These are phyloP conservation scores for Theocolax elegans DNA, from an alignment of 1,140 invertebrate species.

Conservation along the genomic window DNA sequence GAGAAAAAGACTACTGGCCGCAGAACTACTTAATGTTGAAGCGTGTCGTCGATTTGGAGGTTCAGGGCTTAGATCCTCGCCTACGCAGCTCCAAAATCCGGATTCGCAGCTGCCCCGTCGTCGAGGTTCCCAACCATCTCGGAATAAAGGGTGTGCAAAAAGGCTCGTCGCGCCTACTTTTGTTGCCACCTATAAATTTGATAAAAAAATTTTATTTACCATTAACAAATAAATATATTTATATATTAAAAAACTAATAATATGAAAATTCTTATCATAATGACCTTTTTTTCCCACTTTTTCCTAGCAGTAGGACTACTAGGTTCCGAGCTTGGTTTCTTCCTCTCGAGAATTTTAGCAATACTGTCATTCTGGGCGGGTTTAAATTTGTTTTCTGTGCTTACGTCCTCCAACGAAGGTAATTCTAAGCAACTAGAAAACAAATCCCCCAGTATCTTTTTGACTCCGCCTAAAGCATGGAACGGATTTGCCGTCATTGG, in stretches of 20 bases:
- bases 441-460: slow-evolving; percentile 80
- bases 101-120: slow-evolving; percentile 88
- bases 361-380: slow-evolving; percentile 62
- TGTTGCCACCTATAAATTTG: slow-evolving; percentile 60
- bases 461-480: slow-evolving; percentile 77
- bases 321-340: slow-evolving; percentile 63
- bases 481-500: slow-evolving; percentile 79
- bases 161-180: slow-evolving; percentile 65
- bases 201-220: not conserved
- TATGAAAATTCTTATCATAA: too few species aligned
- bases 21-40: slow-evolving; percentile 70
- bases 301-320: slow-evolving; percentile 65
- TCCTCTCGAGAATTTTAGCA: slow-evolving; percentile 62
- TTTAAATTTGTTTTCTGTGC: slow-evolving; percentile 49
- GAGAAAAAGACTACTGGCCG: slow-evolving; percentile 72
- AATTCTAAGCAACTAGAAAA: slow-evolving; percentile 83
- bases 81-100: slow-evolving; percentile 87
- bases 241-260: too few species aligned
- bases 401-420: slow-evolving; percentile 70
- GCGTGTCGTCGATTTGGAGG: slow-evolving; percentile 62
- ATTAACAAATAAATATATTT: too few species aligned
- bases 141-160: slow-evolving; percentile 69
- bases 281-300: slow-evolving; percentile 65
- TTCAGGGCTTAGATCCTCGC: slow-evolving; percentile 74
- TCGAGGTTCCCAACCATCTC: slow-evolving; percentile 67